Conservation (phyloP, 2,113 vertebrate species). For the Tympanuchus pallidicinctus region DNA sequence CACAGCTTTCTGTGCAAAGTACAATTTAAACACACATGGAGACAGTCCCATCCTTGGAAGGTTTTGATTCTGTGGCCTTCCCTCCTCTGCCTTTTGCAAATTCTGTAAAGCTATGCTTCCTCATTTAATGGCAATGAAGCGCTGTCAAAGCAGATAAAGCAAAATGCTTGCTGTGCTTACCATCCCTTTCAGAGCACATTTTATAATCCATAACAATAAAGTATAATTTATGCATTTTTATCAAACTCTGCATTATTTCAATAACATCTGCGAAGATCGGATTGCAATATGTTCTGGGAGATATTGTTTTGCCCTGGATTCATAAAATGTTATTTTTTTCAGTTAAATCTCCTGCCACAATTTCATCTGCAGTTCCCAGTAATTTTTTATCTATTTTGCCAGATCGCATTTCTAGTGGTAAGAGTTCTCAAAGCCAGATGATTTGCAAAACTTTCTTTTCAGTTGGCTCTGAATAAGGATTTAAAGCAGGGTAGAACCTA, state of each 20-base stretch:
- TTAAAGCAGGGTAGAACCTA: neutral
- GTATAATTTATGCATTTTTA: conserved; percentile 73
- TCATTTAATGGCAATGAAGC: conserved; percentile 15
- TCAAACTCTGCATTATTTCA: conserved; percentile 64
- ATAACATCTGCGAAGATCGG: conserved; percentile 42
- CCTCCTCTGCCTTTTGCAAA: neutral
- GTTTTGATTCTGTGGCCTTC: neutral
- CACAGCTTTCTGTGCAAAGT: neutral
- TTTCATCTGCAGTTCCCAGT: conserved; percentile 43
- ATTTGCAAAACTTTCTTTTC: conserved; percentile 36
- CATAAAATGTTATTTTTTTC: conserved; percentile 50
- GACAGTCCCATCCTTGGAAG: neutral
- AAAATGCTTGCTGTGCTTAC: conserved; percentile 57
- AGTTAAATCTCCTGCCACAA: conserved; percentile 45
- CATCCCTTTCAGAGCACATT: conserved; percentile 52
- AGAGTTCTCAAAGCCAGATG: neutral
- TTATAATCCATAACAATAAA: conserved; percentile 61
- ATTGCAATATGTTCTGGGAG: conserved; percentile 58
- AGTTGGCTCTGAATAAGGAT: neutral
- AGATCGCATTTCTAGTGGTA: neutral
- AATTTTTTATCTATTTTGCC: conserved; percentile 52
- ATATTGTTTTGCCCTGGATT: conserved; percentile 65
- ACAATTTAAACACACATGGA: neutral
- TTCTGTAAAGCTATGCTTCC: neutral
- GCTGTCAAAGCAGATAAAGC: conserved; percentile 37